Conservation (phyloP, 2,113 vertebrate genomes). For the Dicaeum eximium region DNA sequence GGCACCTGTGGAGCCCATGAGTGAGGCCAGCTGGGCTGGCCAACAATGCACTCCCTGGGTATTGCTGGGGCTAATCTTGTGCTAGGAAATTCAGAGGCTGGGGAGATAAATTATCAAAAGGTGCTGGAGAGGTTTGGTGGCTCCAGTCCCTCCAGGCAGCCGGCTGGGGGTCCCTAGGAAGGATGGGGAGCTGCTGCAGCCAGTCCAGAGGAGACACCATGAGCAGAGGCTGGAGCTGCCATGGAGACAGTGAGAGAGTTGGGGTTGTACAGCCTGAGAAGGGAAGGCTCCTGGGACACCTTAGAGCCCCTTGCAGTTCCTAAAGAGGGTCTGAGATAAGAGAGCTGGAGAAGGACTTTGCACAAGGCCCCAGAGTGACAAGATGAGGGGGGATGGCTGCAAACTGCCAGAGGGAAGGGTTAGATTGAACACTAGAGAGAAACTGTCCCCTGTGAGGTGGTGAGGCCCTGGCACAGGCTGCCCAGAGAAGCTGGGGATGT, state of each 20-base stretch:
- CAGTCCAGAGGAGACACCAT: background rate
- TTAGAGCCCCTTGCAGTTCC: background rate
- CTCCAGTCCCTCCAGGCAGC: background rate
- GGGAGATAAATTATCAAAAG: background rate
- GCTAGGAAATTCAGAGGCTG: background rate
- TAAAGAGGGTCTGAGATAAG: too few relatives aligned
- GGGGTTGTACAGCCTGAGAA: background rate
- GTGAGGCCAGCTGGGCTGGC: fast-evolving
- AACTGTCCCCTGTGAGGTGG: background rate
- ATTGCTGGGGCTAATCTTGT: background rate
- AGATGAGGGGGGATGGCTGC: background rate
- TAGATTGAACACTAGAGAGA: background rate
- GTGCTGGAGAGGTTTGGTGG: background rate
- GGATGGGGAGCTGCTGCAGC: background rate
- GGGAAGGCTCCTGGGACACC: background rate
- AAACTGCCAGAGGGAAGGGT: background rate
- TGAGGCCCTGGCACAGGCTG: background rate
- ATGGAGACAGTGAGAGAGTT: background rate
- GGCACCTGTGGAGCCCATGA: too few relatives aligned
- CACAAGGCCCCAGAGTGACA: background rate
- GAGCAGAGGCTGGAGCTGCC: background rate
- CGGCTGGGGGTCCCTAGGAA: background rate
- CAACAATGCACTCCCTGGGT: background rate
- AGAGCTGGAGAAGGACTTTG: background rate
- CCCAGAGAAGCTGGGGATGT: background rate